Conservation (phyloP, 2,888 invertebrate species). For the Acanthopleura granulata region DNA sequence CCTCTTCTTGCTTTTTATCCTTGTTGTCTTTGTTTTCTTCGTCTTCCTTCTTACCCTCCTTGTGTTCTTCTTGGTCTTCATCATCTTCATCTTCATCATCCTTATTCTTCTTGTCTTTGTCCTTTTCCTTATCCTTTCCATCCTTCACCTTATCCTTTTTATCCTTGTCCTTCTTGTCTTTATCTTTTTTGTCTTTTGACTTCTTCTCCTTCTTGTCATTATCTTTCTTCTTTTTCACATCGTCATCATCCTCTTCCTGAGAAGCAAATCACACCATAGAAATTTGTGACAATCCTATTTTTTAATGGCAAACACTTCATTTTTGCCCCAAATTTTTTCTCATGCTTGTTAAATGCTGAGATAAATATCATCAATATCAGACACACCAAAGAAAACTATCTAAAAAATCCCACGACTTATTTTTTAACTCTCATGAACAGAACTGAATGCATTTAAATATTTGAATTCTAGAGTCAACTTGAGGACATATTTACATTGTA, state of each 20-base stretch:
- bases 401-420: too few species aligned
- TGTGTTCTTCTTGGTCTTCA: conserved; percentile 19
- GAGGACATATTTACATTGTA: too few species aligned
- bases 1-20: conserved; percentile 20
- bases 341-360: too few species aligned
- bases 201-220: conserved; percentile 23
- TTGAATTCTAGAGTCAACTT: too few species aligned
- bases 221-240: conserved; percentile 22
- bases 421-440: too few species aligned
- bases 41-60: neutral
- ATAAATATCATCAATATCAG: too few species aligned
- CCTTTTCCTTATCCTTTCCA: conserved; percentile 31
- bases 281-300: neutral
- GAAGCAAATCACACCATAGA: neutral
- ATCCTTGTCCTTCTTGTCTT: conserved; percentile 23
- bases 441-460: too few species aligned
- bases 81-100: neutral
- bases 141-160: conserved; percentile 24
- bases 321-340: too few species aligned
- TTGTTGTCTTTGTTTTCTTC: neutral
- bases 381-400: too few species aligned
- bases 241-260: neutral
- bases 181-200: neutral
- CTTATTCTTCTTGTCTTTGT: conserved; percentile 20
- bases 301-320: too few species aligned